Conservation (phyloP, 2,113 vertebrate genomes). For the Phylloscopus trochilus region DNA sequence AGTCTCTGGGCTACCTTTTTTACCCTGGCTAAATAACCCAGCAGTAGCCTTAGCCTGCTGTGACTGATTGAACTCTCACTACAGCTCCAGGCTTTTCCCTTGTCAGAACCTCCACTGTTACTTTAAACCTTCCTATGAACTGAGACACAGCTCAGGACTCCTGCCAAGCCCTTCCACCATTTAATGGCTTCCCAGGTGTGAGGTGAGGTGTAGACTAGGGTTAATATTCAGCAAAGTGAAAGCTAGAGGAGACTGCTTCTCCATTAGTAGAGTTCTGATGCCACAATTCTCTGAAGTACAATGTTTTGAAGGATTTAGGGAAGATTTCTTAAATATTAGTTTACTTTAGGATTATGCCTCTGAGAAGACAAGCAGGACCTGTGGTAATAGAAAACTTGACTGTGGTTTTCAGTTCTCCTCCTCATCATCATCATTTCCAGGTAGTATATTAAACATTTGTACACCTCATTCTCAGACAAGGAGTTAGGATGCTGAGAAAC, state of each 20-base stretch:
- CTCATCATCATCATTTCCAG: background rate
- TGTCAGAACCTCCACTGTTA: background rate
- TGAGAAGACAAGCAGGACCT: background rate
- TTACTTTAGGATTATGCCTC: background rate
- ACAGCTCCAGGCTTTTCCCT: background rate
- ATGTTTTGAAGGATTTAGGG: background rate
- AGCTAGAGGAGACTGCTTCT: background rate
- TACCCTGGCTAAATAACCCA: background rate
- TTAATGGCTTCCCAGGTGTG: background rate
- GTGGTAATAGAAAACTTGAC: background rate
- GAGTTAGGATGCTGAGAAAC: background rate
- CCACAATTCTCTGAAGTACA: background rate
- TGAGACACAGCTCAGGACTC: background rate
- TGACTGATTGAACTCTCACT: background rate
- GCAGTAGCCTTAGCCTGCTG: background rate
- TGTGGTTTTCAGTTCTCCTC: background rate
- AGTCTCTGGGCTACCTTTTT: background rate
- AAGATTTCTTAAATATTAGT: background rate
- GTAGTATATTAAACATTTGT: background rate
- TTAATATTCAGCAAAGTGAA: background rate
- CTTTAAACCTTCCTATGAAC: background rate
- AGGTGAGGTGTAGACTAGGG: background rate
- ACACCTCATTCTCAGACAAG: background rate
- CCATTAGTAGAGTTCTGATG: background rate
- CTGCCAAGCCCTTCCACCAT: background rate